Evolutionary conservation across 2,797 vertebrate genomes (phyloP).

Genomic region (Catostomus latipinnis): DNA sequence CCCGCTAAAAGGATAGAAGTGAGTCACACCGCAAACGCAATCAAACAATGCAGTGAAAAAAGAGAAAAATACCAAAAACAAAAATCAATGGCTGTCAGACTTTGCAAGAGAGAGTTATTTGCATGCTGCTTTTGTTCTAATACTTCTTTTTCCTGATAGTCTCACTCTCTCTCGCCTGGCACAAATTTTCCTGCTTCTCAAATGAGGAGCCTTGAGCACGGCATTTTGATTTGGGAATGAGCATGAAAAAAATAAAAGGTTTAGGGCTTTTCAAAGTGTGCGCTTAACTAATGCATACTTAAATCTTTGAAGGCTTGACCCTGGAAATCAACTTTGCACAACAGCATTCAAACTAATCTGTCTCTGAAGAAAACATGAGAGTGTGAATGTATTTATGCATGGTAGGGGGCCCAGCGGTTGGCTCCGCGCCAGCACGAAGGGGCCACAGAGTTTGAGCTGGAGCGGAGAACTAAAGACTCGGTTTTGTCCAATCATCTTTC

Average conservation of each 20-base stretch:
- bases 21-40: constrained; percentile 52
- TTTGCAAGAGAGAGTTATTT: constrained; percentile 47
- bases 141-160: constrained; percentile 21
- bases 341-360: constrained; percentile 24
- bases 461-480: background rate
- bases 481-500: background rate
- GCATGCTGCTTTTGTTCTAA: constrained; percentile 26
- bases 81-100: constrained; percentile 55
- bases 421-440: constrained; percentile 24
- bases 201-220: constrained; percentile 19
- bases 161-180: constrained; percentile 13
- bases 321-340: constrained; percentile 17
- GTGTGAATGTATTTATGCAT: constrained; percentile 21
- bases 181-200: constrained; percentile 11
- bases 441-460: constrained; percentile 39
- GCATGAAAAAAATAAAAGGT: constrained; percentile 29
- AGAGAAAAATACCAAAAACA: no score
- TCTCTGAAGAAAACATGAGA: constrained; percentile 20
- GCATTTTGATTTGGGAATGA: constrained; percentile 14
- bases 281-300: constrained; percentile 41
- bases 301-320: constrained; percentile 17
- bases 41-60: constrained; percentile 55
- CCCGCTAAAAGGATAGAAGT: constrained; percentile 50
- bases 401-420: constrained; percentile 5
- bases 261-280: constrained; percentile 2